Conservation (phyloP, 2,113 vertebrate genomes). For the Heliornis fulica region DNA sequence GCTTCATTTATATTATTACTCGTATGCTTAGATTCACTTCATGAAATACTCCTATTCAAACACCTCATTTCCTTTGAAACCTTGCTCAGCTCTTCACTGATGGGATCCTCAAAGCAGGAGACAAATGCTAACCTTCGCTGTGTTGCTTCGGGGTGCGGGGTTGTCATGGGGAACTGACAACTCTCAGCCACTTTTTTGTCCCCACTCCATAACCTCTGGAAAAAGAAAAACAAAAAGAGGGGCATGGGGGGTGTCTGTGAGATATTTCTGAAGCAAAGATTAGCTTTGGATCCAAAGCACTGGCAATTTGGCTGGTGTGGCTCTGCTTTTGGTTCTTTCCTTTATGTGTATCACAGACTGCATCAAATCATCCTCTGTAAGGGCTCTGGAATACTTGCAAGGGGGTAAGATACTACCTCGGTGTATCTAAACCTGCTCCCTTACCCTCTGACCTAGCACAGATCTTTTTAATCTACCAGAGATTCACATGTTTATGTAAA, state of each 20-base stretch:
- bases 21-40: neutral
- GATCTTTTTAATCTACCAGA: conserved; percentile 10
- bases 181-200: neutral
- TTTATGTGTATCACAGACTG: neutral
- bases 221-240: neutral
- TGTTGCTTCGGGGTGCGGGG: neutral
- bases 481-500: conserved; percentile 55
- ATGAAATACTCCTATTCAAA: neutral
- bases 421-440: neutral
- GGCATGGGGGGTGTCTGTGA: neutral
- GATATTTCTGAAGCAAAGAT: neutral
- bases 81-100: neutral
- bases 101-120: neutral
- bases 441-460: neutral
- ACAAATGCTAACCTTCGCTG: neutral
- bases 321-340: neutral
- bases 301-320: neutral
- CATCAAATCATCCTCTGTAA: neutral
- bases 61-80: neutral
- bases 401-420: neutral
- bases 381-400: neutral
- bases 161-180: neutral
- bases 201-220: neutral
- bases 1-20: neutral
- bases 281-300: neutral